Evolutionary conservation across 2,113 vertebrate species (phyloP), one percentile per base, ranked within the genome.

Genomic region (Eulacestoma nigropectus): DNA sequence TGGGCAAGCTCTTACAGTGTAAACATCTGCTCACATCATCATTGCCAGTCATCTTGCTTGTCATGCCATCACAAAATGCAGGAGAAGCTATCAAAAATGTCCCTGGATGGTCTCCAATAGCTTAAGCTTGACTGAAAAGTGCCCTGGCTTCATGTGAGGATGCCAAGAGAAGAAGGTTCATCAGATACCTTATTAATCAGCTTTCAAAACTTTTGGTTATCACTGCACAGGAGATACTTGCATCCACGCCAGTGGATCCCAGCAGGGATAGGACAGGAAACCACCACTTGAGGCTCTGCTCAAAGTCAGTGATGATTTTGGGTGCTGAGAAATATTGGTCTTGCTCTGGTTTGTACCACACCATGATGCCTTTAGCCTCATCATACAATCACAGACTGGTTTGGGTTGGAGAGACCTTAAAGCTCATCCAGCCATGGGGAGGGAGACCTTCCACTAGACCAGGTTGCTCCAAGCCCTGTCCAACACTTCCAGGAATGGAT

Each of bases 21-120:
- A 33, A 44, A 59, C 27, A 56, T 27, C 62, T 17, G 2, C 13
- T 60, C 2, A 5, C 18, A 11, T 16, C 0, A 0, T 55, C 50
- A 30, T 13, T 33, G 50, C 19, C 4, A 5, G 33, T 18, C 26
- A 69, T 25, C 0, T 1, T 25, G 35, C 26, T 60, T 25, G 33
- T 69, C 12, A 4, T 1, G 3, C 16, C 15, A 4, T 27, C 65
- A 55, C 1, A 3, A 82, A 76, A 39, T 2, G 13, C n/a, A 64
- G 69, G 29, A 53, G 16, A 55, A 33, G 22, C 41, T 7, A 9
- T 19, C 17, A n/a, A 37, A 87, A 37, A 32, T 69, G 17, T 11
- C 29, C 56, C 56, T n/a, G 52, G 37, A 33, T 53, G 29, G 42
- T 14, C 57, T 80, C 41, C 57, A 73, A 8, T 5, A 46, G 39